phyloP scores from a whole-genome alignment of 2,113 vertebrate genomes.

The Empidonax alnorum region DNA sequence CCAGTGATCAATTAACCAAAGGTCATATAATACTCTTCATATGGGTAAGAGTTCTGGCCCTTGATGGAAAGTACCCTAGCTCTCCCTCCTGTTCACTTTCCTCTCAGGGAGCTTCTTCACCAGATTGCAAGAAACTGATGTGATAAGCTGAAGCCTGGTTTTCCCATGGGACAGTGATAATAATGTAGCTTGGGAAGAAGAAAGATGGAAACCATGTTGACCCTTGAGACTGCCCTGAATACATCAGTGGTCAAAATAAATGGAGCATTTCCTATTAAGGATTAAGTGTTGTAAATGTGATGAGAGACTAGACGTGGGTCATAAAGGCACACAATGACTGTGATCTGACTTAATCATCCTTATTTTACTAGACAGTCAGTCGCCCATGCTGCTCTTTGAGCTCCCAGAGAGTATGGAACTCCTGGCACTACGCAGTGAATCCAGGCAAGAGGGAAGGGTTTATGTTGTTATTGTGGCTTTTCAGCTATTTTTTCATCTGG shows the following conservation, averaged over 20 bases:
- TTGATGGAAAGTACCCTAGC: neutral
- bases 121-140: neutral
- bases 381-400: neutral
- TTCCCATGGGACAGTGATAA: neutral
- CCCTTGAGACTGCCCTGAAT: slow-evolving; percentile 2
- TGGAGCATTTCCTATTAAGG: slow-evolving; percentile 30
- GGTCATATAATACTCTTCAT: neutral
- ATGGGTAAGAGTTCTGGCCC: neutral
- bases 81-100: neutral
- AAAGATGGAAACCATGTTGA: neutral
- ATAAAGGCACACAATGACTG: slow-evolving; percentile 24
- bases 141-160: neutral
- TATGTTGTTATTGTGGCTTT: neutral
- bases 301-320: neutral
- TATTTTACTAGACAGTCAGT: slow-evolving; percentile 17
- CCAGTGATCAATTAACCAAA: neutral
- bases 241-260: slow-evolving; percentile 32
- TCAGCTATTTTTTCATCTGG: neutral
- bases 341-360: slow-evolving; percentile 32
- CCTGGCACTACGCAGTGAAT: neutral
- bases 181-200: neutral
- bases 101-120: neutral
- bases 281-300: slow-evolving; percentile 39
- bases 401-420: neutral
- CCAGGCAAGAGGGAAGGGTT: neutral